Evolutionary conservation across 64 coral and sea anemone genomes (phyloP).

Genomic region (Catalaphyllia jardinei): DNA sequence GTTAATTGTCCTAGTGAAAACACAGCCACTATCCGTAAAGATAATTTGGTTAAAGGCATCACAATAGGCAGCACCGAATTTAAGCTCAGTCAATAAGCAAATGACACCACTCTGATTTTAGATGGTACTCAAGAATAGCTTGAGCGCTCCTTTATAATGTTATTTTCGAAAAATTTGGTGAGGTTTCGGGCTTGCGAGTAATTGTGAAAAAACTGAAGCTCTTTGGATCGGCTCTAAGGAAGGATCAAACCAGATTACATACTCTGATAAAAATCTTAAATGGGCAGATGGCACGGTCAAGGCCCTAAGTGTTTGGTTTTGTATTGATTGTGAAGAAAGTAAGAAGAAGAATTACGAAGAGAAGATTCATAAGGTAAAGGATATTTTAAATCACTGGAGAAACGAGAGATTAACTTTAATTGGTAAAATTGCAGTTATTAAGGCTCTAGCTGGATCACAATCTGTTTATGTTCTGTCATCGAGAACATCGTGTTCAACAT

Average conservation of each 20-base stretch:
- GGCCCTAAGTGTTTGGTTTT: background rate
- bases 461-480: background rate
- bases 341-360: background rate
- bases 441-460: conserved; percentile 4
- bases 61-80: background rate
- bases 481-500: background rate
- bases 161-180: background rate
- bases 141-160: background rate
- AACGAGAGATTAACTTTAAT: background rate
- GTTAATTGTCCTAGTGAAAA: too few relatives aligned
- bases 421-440: background rate
- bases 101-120: conserved; percentile 20
- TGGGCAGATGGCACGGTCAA: background rate
- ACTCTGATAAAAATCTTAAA: background rate
- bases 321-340: background rate
- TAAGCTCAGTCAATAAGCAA: conserved; percentile 13
- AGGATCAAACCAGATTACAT: background rate
- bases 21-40: background rate
- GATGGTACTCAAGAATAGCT: background rate
- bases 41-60: background rate
- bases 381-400: background rate
- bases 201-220: conserved; percentile 19
- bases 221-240: conserved; percentile 1
- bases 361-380: background rate
- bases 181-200: background rate